Evolutionary conservation across 92 coral and sea anemone genomes (phyloP), one percentile per base, ranked within the genome.

Genomic region (Ricordea florida): DNA sequence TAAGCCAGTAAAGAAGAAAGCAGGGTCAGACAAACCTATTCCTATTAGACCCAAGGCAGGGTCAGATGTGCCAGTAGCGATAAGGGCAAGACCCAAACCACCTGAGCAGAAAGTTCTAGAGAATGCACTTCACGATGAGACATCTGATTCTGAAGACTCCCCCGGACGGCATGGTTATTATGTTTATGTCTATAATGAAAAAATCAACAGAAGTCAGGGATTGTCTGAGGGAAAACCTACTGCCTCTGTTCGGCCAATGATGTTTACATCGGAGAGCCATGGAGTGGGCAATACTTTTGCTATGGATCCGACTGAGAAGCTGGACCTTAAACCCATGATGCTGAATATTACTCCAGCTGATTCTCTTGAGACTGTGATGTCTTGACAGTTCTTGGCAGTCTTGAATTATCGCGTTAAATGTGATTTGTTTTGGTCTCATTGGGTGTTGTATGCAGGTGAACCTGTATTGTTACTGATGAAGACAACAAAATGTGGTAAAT

Each of bases 161-260:
- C 30, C 35, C 31, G 91, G 76, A 10, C 79, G 82, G 17, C 87
- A 91, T 69, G 97, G 97, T 15, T 91, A 91, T 57, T 91, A 83
- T 38, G 56, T 91, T 57, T 91, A 87, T 69, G 82, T 92, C 38
- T 80, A 92, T 66, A 85, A 89, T 51, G 89, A 85, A 17, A 74
- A 82, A 30, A 63, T 74, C 29, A 79, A 43, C 69, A 76, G 84
- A 29, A 66, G 80, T 53, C 82, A 55, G 24, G 85, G 80, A 15
- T 59, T 51, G 9, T 49, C 47, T 22, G 97, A 83, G 2, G 90
- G 96, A 6, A 93, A 93, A 53, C 99, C 99, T 1, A 96, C 92
- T 40, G 99, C 99, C 0, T 96, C 99, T 5, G 99, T 96, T 16
- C 79, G 83, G 43, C 99, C 99, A n/a, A 96, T 96, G 84, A 61